Evolutionary conservation across 2,888 invertebrate species (phyloP), one percentile per base, ranked within the genome.

Genomic region (Diachrysia chrysitis): DNA sequence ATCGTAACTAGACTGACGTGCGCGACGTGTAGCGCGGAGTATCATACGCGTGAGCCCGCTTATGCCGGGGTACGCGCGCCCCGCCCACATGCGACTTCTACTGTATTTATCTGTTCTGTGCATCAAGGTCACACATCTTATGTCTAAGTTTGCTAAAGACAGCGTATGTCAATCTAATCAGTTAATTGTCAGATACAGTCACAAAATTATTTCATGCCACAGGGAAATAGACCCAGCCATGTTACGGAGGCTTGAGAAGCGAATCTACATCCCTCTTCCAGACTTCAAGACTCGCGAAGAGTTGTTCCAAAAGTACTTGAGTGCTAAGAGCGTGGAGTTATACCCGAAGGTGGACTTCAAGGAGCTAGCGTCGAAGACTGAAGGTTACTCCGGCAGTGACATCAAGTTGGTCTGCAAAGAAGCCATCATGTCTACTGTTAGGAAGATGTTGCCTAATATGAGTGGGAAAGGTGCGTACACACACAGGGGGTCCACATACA

Each of bases 201-300:
- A n/a, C n/a, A n/a, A n/a, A n/a, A n/a, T n/a, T n/a, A n/a, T n/a
- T n/a, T n/a, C n/a, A n/a, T n/a, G n/a, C 17, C 12, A 10, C 83
- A 98, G 98, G 97, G 98, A 98, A 87, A 96, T 99, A 73, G 99
- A 99, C 88, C 96, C 97, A 73, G 99, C 99, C 0, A 97, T 99
- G 92, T 91, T 99, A 51, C 94, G 99, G 53, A 96, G 99, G 64
- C 96, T 99, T 65, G 99, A 99, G 86, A 99, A 98, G 87, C 96
- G 98, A 60, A 97, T 99, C 69, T 93, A 97, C 61, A 97, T 99
- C 0, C 97, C 97, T 35, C 92, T 98, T 42, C 99, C 99, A 0
- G 96, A 96, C 73, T 85, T 87, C 46, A 92, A 95, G 29, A 97
- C 97, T 0, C 95, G 99, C n/a, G 92, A 95, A 46, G 90, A 92